Conservation (phyloP, 1,140 invertebrate genomes). For the Tetramorium simillimum region DNA sequence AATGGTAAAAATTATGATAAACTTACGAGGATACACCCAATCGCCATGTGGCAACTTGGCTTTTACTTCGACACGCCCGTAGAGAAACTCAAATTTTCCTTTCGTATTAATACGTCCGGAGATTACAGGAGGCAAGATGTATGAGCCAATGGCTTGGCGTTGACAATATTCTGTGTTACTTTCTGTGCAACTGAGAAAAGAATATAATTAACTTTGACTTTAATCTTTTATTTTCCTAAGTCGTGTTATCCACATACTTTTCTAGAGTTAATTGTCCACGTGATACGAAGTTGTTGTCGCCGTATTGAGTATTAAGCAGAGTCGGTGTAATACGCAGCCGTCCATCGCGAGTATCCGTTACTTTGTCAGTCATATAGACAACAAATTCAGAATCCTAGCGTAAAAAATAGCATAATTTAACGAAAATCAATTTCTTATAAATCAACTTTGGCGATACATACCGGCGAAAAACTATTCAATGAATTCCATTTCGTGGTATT, state of each 20-base stretch:
- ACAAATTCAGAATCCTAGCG: conserved; percentile 89
- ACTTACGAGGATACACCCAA: conserved; percentile 88
- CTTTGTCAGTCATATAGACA: conserved; percentile 88
- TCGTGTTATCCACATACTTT: conserved; percentile 80
- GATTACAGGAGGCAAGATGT: conserved; percentile 89
- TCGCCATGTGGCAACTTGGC: conserved; percentile 89
- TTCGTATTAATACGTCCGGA: conserved; percentile 90
- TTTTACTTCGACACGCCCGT: conserved; percentile 87
- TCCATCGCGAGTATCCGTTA: conserved; percentile 87
- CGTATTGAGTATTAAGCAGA: conserved; percentile 86
- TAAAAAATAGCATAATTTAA: conserved; percentile 7
- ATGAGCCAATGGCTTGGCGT: conserved; percentile 82
- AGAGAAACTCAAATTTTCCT: conserved; percentile 85
- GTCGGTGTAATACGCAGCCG: conserved; percentile 88
- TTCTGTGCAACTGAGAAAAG: conserved; percentile 87
- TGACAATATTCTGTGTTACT: conserved; percentile 83
- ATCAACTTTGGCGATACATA: conserved; percentile 49
- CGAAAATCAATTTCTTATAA: neutral
- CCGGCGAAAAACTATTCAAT: conserved; percentile 76
- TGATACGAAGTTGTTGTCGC: conserved; percentile 86
- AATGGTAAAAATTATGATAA: neutral
- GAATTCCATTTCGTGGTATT: conserved; percentile 71
- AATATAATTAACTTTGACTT: conserved; percentile 27
- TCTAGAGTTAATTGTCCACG: conserved; percentile 82
- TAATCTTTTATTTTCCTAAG: neutral